Percentiles rank a stretch among this genome's conserved stretches.
Evolutionary conservation across 1,140 invertebrate species (phyloP).

Genomic region (Drosophila oshimai): DNA sequence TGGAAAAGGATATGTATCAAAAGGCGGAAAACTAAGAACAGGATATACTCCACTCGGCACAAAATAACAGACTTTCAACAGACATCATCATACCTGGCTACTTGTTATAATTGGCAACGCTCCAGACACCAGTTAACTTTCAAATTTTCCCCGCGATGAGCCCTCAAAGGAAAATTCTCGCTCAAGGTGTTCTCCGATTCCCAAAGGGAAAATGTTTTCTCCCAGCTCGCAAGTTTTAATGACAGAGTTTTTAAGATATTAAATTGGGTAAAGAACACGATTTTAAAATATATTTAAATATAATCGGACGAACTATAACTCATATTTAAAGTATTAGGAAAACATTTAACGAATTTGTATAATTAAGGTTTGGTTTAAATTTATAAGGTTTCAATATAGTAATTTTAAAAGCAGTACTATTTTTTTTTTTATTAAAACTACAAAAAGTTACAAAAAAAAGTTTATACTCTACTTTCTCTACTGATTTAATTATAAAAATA

Average conservation of each 20-base stretch:
- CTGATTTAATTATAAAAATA: no score
- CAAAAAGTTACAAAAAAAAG: no score
- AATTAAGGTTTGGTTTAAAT: no score
- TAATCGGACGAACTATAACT: no score
- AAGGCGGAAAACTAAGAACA: slow-evolving; percentile 71
- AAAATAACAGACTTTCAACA: slow-evolving; percentile 6
- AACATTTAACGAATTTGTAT: no score
- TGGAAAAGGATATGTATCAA: slow-evolving; percentile 62
- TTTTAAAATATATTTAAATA: no score
- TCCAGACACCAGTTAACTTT: slow-evolving; percentile 18
- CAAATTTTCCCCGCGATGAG: slow-evolving; percentile 1
- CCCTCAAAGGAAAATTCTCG: slow-evolving; percentile 3
- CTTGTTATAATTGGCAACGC: slow-evolving; percentile 70
- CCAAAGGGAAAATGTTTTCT: not conserved
- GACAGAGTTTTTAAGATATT: not conserved
- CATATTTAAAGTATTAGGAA: no score
- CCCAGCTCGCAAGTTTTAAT: not conserved
- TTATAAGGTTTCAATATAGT: no score
- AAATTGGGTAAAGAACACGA: no score
- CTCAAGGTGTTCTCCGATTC: not conserved
- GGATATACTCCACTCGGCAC: slow-evolving; percentile 49
- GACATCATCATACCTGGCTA: slow-evolving; percentile 38
- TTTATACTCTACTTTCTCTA: no score
- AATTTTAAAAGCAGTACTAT: no score
- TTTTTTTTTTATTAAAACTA: no score